Percentiles rank a stretch among this genome's conserved stretches.
Conservation (phyloP, 2,113 vertebrate species). For the Percina caprodes region DNA sequence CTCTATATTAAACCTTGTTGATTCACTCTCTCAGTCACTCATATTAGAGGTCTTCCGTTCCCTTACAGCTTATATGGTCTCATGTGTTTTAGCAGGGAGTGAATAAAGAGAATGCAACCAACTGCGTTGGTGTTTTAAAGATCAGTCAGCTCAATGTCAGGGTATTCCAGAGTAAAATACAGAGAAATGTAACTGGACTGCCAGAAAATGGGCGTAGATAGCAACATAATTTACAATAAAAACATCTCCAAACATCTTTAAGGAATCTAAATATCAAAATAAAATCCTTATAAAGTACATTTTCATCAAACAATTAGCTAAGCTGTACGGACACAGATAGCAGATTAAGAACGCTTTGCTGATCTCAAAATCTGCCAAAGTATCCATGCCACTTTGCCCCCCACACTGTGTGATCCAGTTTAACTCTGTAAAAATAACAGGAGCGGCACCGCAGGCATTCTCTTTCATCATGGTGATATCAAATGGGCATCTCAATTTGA, state of each 20-base stretch:
- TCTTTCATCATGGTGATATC: slow-evolving; percentile 68
- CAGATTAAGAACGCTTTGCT: slow-evolving; percentile 22
- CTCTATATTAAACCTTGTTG: slow-evolving; percentile 68
- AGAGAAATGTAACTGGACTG: neutral
- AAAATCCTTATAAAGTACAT: neutral
- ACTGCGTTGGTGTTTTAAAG: slow-evolving; percentile 2
- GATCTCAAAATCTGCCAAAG: slow-evolving; percentile 42
- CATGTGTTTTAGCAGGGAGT: slow-evolving; percentile 1
- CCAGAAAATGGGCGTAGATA: neutral
- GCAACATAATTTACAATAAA: neutral
- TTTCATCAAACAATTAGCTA: neutral
- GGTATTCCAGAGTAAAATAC: slow-evolving; percentile 12
- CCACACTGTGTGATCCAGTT: slow-evolving; percentile 50
- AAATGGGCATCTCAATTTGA: slow-evolving; percentile 69
- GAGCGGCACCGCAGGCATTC: slow-evolving; percentile 69
- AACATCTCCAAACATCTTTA: neutral
- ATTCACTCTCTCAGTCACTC: slow-evolving; percentile 59
- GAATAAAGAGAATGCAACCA: slow-evolving; percentile 31
- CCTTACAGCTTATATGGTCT: slow-evolving; percentile 14
- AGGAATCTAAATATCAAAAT: neutral
- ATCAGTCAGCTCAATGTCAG: slow-evolving; percentile 28
- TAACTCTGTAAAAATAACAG: slow-evolving; percentile 80
- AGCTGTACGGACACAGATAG: neutral
- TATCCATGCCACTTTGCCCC: slow-evolving; percentile 36
- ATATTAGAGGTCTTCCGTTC: slow-evolving; percentile 44